Base-by-base conservation (phyloP, 2,113 vertebrate species). In the Podarcis muralis region DNA sequence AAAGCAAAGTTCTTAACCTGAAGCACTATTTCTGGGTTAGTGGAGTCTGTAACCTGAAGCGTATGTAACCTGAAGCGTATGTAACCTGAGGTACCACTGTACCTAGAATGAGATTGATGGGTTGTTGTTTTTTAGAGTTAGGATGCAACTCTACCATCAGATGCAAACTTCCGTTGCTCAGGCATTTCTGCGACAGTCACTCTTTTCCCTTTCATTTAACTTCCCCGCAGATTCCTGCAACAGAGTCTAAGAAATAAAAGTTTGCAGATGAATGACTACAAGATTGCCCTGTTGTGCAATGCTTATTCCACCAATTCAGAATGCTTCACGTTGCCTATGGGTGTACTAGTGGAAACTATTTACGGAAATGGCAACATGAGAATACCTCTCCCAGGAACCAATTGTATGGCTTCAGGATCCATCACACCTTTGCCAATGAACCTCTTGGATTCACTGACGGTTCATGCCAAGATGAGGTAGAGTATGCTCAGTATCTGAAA, bases 391-490 rank as follows among this genome's bases (percentile, higher is more conserved):
- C 99, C 99, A 1, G 99, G 99, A 72, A 99, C 98, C 25, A 99
- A 97, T 94, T 99, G 98, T 86, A 97, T 97, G 94, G 99, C 99
- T 6, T 99, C 98, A 3, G 98, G 98, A 57, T 99, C 99, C 20
- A 97, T 98, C 92, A 98, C 98, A 0, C 99, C 99, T 0, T 92
- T 99, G 92, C 98, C 99, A 74, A 99, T 99, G 99, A 99, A 99
- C 93, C 98, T 99, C 90, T 96, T 99, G 94, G 99, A 99, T 93
- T 99, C 99, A 0, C 97, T 99, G 88, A 99, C 99, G 0, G 99
- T 99, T 87, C 99, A 99, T 88, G 99, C 99, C 89, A 99, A 99
- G 95, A 99, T 99, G 99, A 99, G 99, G 99, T 99, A 94, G 1
- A 25, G 35, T 91, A 1, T 79, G 25, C n/a, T 30, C 3, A 35